A percentile compares a stretch with the other conserved stretches of the same genome.
Conservation (phyloP, 2,888 invertebrate genomes). For the Cephonodes hylas region DNA sequence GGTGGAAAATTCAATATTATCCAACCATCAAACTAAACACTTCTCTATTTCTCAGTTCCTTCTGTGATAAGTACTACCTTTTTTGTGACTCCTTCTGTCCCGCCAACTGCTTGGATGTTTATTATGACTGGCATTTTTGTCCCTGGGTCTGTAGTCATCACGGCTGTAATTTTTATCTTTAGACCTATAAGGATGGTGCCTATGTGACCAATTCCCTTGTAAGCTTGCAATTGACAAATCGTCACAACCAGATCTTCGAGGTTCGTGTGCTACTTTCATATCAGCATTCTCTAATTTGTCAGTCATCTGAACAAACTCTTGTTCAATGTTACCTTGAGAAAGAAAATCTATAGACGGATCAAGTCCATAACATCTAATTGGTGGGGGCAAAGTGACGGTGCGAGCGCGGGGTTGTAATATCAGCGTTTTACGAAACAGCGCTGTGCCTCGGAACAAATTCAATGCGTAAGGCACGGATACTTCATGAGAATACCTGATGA, state of each 20-base stretch:
- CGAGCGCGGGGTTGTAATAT: slow-evolving; percentile 65
- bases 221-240: slow-evolving; percentile 67
- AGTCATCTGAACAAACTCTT: slow-evolving; percentile 68
- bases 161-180: slow-evolving; percentile 48
- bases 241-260: slow-evolving; percentile 37
- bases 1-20: no score
- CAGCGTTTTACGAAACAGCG: slow-evolving; percentile 83
- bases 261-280: slow-evolving; percentile 33
- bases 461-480: slow-evolving; percentile 89
- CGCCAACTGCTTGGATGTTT: slow-evolving; percentile 49
- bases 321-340: slow-evolving; percentile 44
- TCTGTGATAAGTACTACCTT: slow-evolving; percentile 48
- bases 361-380: slow-evolving; percentile 60
- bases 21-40: background rate
- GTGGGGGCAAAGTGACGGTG: slow-evolving; percentile 54
- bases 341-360: slow-evolving; percentile 36
- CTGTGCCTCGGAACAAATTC: slow-evolving; percentile 86
- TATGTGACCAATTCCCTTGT: slow-evolving; percentile 74
- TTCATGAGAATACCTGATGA: slow-evolving; percentile 88
- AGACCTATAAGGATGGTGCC: slow-evolving; percentile 67
- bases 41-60: slow-evolving; percentile 19
- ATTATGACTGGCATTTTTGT: slow-evolving; percentile 35
- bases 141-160: slow-evolving; percentile 48
- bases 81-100: slow-evolving; percentile 54
- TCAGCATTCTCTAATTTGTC: slow-evolving; percentile 53